A percentile compares a stretch with the other conserved stretches of the same genome.
phyloP scores from a whole-genome alignment of 2,888 invertebrate genomes.

The Drosophila austrosaltans region DNA sequence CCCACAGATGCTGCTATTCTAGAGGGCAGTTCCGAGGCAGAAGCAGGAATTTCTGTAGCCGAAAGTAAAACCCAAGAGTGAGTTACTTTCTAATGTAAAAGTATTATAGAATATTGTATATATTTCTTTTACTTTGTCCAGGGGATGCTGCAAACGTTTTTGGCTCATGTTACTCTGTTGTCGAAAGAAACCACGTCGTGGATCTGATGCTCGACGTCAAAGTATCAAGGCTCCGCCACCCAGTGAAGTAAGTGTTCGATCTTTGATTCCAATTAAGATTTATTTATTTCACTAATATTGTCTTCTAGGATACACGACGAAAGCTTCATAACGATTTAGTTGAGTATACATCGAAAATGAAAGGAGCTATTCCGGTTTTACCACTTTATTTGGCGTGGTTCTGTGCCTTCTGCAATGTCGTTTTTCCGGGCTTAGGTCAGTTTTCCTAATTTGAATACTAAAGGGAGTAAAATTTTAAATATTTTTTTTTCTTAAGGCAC shows the following conservation, averaged over 20 bases:
- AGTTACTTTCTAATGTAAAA: constrained; percentile 25
- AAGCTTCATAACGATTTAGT: constrained; percentile 91
- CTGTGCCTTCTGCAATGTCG: constrained; percentile 92
- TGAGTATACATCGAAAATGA: constrained; percentile 93
- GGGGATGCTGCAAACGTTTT: constrained; percentile 81
- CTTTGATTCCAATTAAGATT: no score
- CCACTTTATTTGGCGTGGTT: constrained; percentile 94
- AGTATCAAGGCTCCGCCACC: constrained; percentile 86
- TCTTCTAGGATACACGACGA: constrained; percentile 88
- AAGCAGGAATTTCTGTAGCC: constrained; percentile 37
- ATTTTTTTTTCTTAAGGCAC: constrained; percentile 87
- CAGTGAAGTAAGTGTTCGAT: constrained; percentile 55
- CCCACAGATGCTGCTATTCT: constrained; percentile 84
- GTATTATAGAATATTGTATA: neutral
- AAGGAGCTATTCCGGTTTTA: constrained; percentile 95
- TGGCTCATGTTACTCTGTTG: constrained; percentile 83
- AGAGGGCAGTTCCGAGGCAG: constrained; percentile 85
- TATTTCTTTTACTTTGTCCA: constrained; percentile 42
- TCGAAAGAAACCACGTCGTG: constrained; percentile 82
- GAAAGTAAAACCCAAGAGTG: constrained; percentile 53
- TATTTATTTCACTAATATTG: neutral
- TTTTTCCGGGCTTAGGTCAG: constrained; percentile 91
- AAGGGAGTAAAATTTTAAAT: neutral
- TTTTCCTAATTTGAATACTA: neutral
- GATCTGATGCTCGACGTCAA: constrained; percentile 84